Evolutionary conservation across 1,140 invertebrate species (phyloP).

Genomic region (Carcinoscorpius rotundicauda): DNA sequence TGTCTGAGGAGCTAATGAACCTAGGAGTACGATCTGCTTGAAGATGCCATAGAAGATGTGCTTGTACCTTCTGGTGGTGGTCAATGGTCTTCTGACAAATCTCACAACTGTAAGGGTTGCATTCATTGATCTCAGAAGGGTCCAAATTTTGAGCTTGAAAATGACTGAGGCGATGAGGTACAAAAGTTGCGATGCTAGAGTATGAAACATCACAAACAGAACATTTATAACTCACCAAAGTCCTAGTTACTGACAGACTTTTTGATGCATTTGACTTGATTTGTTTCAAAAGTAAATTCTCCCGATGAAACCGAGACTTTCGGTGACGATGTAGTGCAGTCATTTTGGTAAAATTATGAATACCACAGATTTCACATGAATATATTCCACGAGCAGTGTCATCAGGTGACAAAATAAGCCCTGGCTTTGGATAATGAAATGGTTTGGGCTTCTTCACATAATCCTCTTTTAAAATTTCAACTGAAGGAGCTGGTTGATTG

Average conservation of each 20-base stretch:
- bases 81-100: constrained; percentile 14
- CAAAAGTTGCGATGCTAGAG: constrained; percentile 10
- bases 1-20: background rate
- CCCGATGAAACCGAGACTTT: constrained; percentile 12
- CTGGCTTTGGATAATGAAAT: background rate
- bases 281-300: too few relatives aligned
- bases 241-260: too few relatives aligned
- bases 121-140: constrained; percentile 8
- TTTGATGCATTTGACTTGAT: too few relatives aligned
- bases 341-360: constrained; percentile 11
- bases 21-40: constrained; percentile 5
- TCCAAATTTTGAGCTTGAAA: constrained; percentile 9
- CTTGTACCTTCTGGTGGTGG: constrained; percentile 11
- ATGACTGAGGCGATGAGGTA: constrained; percentile 18
- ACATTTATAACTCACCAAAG: too few relatives aligned
- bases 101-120: constrained; percentile 15
- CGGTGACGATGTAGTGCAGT: constrained; percentile 8
- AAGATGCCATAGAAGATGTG: constrained; percentile 18
- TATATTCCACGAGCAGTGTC: constrained; percentile 4
- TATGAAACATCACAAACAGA: too few relatives aligned
- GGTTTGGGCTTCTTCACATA: too few relatives aligned
- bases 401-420: background rate
- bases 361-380: constrained; percentile 15
- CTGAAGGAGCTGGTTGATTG: too few relatives aligned
- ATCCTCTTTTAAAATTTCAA: too few relatives aligned